A percentile compares a stretch with the other conserved stretches of the same genome.
Conservation (phyloP, 2,113 vertebrate genomes). For the Ibidorhyncha struthersii region DNA sequence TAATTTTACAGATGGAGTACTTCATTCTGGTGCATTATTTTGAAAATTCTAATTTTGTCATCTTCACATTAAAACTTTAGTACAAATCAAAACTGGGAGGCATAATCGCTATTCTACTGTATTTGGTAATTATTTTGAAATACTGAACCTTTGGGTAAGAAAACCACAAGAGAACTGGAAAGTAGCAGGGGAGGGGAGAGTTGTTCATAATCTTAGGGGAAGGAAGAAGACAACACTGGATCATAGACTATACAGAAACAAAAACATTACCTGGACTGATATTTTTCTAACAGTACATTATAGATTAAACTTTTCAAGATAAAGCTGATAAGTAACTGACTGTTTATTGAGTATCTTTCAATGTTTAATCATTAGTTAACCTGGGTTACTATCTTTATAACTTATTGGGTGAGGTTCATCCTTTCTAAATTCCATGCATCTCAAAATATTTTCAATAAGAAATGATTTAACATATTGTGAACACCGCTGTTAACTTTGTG, state of each 20-base stretch:
- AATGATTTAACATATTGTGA: background rate
- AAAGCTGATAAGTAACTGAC: background rate
- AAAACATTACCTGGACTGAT: background rate
- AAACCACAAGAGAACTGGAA: background rate
- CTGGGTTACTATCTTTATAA: background rate
- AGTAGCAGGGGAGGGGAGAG: background rate
- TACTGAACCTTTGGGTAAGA: background rate
- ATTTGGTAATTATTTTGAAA: background rate
- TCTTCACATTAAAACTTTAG: background rate
- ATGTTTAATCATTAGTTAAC: background rate
- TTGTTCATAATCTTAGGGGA: background rate
- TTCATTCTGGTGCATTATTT: background rate
- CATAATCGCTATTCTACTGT: background rate
- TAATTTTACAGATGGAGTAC: background rate
- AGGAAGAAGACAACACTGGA: background rate
- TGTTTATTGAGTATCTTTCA: background rate
- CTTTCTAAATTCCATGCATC: background rate
- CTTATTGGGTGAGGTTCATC: background rate
- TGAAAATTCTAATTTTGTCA: background rate
- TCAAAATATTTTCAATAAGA: background rate
- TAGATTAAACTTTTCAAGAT: background rate
- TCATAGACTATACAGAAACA: background rate
- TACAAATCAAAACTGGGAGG: background rate
- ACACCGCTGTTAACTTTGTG: background rate
- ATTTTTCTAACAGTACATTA: background rate